A percentile compares a stretch with the other conserved stretches of the same genome.
Conservation (phyloP, 2,113 vertebrate genomes). For the Carassius gibelio region DNA sequence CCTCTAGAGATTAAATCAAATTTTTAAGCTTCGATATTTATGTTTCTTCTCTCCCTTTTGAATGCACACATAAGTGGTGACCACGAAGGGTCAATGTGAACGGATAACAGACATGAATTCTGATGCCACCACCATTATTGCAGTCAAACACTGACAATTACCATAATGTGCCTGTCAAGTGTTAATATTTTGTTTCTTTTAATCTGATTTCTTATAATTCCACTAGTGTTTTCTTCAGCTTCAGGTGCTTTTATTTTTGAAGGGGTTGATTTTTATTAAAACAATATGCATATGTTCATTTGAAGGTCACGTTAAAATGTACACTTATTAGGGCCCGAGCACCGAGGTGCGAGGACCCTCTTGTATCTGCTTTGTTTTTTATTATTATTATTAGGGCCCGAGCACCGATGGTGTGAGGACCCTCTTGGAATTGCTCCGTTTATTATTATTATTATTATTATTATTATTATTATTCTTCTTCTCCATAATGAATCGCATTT, state of each 20-base stretch:
- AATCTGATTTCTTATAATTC: background rate
- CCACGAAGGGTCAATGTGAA: background rate
- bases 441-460: no score
- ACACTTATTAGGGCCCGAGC: no score
- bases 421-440: no score
- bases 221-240: background rate
- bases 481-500: no score
- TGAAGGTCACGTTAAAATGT: background rate
- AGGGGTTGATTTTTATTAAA: background rate
- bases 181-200: conserved; percentile 9
- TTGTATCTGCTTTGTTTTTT: no score
- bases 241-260: background rate
- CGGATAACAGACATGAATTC: background rate
- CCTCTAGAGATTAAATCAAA: conserved; percentile 53
- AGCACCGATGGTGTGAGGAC: no score
- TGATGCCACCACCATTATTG: background rate
- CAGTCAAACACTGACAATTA: background rate
- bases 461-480: no score
- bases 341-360: no score
- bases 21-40: conserved; percentile 52
- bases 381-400: no score
- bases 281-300: background rate
- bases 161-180: background rate
- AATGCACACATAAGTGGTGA: conserved; percentile 6
- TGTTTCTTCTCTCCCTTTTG: conserved; percentile 23